Evolutionary conservation across 2,797 vertebrate species (phyloP).

Genomic region (Rhinogobio ventralis): DNA sequence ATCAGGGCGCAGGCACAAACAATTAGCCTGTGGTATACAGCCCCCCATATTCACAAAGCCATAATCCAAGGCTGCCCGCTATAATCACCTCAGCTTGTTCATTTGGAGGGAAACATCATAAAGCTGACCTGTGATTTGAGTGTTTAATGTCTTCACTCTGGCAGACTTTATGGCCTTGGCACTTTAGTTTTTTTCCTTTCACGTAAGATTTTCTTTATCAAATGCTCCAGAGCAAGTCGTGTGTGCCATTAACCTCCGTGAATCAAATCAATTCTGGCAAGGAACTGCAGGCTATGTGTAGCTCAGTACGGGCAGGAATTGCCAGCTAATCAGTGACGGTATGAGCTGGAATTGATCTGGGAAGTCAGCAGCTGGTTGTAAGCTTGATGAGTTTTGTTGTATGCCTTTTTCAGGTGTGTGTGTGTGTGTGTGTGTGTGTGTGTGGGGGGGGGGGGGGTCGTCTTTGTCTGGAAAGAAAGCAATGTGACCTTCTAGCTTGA

Average conservation of each 20-base stretch:
- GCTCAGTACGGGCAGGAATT: slow-evolving; percentile 5
- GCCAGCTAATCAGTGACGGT: slow-evolving; percentile 44
- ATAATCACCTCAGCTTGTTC: slow-evolving; percentile 27
- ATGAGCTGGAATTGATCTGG: slow-evolving; percentile 45
- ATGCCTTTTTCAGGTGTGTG: background rate
- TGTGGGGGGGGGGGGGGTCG: background rate
- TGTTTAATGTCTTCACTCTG: slow-evolving; percentile 13
- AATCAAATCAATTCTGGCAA: slow-evolving; percentile 62
- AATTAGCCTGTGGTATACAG: slow-evolving; percentile 29
- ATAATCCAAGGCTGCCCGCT: slow-evolving; percentile 2
- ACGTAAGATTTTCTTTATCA: slow-evolving; percentile 62
- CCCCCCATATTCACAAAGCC: slow-evolving; percentile 19
- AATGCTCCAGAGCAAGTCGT: slow-evolving; percentile 58
- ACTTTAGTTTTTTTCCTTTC: slow-evolving; percentile 58
- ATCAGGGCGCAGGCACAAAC: slow-evolving; percentile 29
- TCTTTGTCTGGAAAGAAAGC: slow-evolving; percentile 16
- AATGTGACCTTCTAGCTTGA: slow-evolving; percentile 34
- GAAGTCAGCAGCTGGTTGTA: slow-evolving; percentile 12
- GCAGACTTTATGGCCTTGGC: slow-evolving; percentile 42
- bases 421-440: too few relatives aligned
- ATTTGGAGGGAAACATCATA: background rate
- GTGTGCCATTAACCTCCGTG: slow-evolving; percentile 66
- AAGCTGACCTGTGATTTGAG: slow-evolving; percentile 38
- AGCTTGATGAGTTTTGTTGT: slow-evolving; percentile 32
- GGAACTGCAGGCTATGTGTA: slow-evolving; percentile 41